phyloP scores from a whole-genome alignment of 2,113 vertebrate genomes.

The Leptosomus discolor region DNA sequence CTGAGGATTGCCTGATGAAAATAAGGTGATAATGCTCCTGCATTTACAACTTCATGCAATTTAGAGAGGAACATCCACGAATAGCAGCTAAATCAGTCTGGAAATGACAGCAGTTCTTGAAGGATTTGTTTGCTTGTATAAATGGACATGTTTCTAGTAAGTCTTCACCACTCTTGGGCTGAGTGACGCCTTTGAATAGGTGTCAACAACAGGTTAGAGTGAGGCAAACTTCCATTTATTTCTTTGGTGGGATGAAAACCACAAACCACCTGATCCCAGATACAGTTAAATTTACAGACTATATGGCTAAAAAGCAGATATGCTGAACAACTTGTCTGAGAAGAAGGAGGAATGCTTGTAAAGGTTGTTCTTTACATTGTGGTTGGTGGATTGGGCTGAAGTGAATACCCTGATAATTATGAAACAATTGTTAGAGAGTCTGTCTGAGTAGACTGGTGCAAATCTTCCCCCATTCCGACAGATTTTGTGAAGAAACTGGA shows the following conservation, averaged over 20 bases:
- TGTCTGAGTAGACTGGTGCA: background rate
- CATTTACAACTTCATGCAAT: background rate
- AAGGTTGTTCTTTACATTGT: background rate
- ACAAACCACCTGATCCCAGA: background rate
- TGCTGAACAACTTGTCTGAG: background rate
- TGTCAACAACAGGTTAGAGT: background rate
- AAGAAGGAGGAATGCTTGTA: background rate
- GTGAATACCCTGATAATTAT: background rate
- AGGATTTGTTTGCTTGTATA: background rate
- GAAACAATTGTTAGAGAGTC: background rate
- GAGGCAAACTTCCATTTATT: background rate
- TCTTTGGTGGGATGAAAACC: background rate
- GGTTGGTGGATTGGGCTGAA: background rate
- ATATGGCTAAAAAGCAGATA: background rate
- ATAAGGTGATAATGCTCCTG: background rate
- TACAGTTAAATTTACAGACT: background rate
- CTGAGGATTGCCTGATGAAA: background rate
- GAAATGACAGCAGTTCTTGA: background rate
- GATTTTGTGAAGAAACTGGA: background rate
- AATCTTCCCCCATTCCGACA: background rate
- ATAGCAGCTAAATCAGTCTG: background rate
- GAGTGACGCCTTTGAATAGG: background rate
- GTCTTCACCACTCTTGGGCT: background rate
- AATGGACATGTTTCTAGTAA: background rate
- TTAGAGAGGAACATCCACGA: background rate